Evolutionary conservation across 1,140 invertebrate species (phyloP).

Genomic region (Cotesia vestalis): DNA sequence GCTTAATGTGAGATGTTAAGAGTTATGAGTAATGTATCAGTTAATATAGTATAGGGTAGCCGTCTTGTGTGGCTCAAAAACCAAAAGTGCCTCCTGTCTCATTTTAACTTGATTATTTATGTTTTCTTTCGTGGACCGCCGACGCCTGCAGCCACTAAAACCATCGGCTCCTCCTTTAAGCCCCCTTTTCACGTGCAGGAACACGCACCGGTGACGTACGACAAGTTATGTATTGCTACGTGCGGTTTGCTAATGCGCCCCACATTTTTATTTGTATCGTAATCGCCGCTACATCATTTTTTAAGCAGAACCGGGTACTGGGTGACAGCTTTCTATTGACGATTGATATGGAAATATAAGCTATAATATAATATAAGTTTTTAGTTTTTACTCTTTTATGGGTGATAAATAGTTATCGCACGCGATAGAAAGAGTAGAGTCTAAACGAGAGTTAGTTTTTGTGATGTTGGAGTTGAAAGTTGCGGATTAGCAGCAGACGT

Average conservation of each 20-base stretch:
- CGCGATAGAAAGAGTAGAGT: no score
- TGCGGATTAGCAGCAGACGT: no score
- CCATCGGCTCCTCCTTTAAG: constrained; percentile 54
- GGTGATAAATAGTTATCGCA: no score
- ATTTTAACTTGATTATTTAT: constrained; percentile 68
- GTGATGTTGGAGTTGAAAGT: no score
- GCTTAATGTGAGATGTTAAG: no score
- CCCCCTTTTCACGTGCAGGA: constrained; percentile 41
- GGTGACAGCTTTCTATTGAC: no score
- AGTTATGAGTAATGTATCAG: not conserved
- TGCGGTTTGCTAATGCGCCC: not conserved
- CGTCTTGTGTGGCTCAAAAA: constrained; percentile 58
- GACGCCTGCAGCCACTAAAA: constrained; percentile 64
- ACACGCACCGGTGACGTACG: constrained; percentile 30
- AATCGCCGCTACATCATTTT: no score
- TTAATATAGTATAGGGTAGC: constrained; percentile 11
- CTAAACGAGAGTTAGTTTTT: no score
- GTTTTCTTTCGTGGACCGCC: constrained; percentile 63
- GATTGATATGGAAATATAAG: no score
- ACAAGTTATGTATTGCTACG: not conserved
- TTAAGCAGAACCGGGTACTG: no score
- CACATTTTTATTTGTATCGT: not conserved
- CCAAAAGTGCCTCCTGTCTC: constrained; percentile 57
- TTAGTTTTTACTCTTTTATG: no score
- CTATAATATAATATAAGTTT: no score